These are phyloP conservation scores for Zenarchopterus dispar DNA, from an alignment of 2,797 vertebrate species.

Conservation along the genomic window DNA sequence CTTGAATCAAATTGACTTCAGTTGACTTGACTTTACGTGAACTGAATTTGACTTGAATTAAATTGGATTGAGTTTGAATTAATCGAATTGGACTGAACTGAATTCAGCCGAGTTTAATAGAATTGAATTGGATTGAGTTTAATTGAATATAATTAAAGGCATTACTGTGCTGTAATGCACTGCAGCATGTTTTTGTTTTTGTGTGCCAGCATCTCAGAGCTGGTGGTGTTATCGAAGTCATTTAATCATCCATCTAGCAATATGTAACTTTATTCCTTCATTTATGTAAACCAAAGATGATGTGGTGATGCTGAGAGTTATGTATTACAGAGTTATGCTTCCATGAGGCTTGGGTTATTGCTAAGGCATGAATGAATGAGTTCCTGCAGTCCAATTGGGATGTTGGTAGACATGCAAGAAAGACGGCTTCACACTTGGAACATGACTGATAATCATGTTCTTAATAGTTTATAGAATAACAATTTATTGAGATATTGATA, in stretches of 20 bases:
- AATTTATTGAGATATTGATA: too few species aligned
- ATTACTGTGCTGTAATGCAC: not conserved
- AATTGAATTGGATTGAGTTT: too few species aligned
- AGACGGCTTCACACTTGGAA: constrained; percentile 39
- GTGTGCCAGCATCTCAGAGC: constrained; percentile 23
- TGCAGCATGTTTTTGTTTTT: constrained; percentile 15
- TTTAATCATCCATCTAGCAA: constrained; percentile 55
- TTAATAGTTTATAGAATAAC: too few species aligned
- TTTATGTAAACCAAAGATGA: constrained; percentile 54
- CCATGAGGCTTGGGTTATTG: constrained; percentile 56
- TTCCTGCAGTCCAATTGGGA: constrained; percentile 15
- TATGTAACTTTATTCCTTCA: constrained; percentile 40
- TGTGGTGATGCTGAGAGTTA: constrained; percentile 25
- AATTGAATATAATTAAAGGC: too few species aligned
- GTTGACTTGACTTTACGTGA: too few species aligned
- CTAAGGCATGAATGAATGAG: constrained; percentile 63
- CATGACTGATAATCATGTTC: not conserved
- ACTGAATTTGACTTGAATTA: too few species aligned
- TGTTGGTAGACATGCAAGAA: constrained; percentile 37
- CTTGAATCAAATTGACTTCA: too few species aligned
- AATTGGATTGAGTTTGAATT: too few species aligned
- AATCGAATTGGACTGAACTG: too few species aligned
- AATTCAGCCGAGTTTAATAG: too few species aligned
- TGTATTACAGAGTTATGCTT: constrained; percentile 30
- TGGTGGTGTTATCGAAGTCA: constrained; percentile 31